Base-by-base conservation (phyloP, 1,140 invertebrate species). In the Drosophila pruinosa region DNA sequence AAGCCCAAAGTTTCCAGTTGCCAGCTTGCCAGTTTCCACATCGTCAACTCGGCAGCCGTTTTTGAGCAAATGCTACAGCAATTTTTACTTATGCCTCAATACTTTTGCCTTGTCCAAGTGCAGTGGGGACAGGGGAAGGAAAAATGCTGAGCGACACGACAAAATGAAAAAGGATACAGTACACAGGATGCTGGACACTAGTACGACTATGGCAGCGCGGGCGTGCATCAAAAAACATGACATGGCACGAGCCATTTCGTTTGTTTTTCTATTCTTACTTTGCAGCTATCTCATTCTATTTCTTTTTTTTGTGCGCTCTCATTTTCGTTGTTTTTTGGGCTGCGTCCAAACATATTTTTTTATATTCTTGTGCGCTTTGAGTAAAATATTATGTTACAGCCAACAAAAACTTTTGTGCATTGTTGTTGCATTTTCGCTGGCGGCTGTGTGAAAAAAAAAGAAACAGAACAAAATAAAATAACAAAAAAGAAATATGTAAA, bases 1-100 rank as follows among this genome's bases (percentile, higher is more conserved):
- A 48, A 8, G 17, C 4, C n/a, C n/a, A 36, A 58, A 38, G 45
- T 45, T 31, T 31, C 10, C 26, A 41, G 57, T 38, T 41, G 41
- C 6, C 28, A 48, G 57, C 41, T 48, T 48, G 47, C 6, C 47
- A 28, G 47, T 48, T 70, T 70, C 67, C 67, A 70, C 59, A 48
- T 70, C 67, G 41, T 50, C 50, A 50, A 48, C 41, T 64, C 67
- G 67, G 50, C 67, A 45, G 38, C 59, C 72, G 39, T 74, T 80
- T 81, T 75, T 62, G 62, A 59, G 72, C 72, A 72, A 71, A 78
- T 88, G 75, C 62, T 77, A 88, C 82, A 88, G 78, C 82, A 80
- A 82, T 86, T 88, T 77, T 80, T 86, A 86, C 82, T 86, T 86
- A 88, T 88, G 78, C 71, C 82, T 75, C 78, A 81, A 86, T 88